Evolutionary conservation across 2,888 invertebrate species (phyloP), one percentile per base, ranked within the genome.

Genomic region (Oeneis ivallda): DNA sequence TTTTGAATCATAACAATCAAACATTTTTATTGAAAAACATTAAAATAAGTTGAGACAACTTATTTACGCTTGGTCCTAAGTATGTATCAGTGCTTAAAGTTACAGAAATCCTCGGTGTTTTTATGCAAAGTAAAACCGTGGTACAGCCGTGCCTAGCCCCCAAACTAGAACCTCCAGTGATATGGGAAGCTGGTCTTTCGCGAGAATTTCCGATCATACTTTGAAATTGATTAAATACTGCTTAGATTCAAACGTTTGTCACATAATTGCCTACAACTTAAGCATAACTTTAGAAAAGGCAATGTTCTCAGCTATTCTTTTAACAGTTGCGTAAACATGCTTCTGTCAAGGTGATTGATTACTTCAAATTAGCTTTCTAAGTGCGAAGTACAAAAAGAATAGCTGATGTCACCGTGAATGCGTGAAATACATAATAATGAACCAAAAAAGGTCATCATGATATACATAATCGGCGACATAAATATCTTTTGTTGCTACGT

Each of bases 371-470:
- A 13, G 17, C 56, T 41, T 56, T 56, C 58, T 32, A 58, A 5
- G 26, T 58, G 41, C 32, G 59, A 52, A 32, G 41, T 53, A 45
- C 17, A 34, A 49, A 62, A 61, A 75, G 72, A 74, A 76, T 77
- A n/a, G n/a, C n/a, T 72, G 77, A 72, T 74, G 76, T 73, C 74
- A 67, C 62, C 70, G 64, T 49, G 45, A 69, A 74, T 70, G 74
- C 78, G 77, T 72, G 75, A 76, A 79, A 76, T 73, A 76, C 75
- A 76, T 75, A 75, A 76, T 80, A 81, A 81, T 79, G 77, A 67
- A 70, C 75, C 72, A 70, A 68, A 71, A 76, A 78, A 83, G 79
- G 79, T 82, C 80, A 76, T 53, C 68, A 53, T 76, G 76, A 81
- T 67, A 67, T 71, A 80, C n/a, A n/a, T n/a, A n/a, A n/a, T 79